Base-by-base conservation (phyloP, 2,797 vertebrate genomes). In the Galago senegalensis region DNA sequence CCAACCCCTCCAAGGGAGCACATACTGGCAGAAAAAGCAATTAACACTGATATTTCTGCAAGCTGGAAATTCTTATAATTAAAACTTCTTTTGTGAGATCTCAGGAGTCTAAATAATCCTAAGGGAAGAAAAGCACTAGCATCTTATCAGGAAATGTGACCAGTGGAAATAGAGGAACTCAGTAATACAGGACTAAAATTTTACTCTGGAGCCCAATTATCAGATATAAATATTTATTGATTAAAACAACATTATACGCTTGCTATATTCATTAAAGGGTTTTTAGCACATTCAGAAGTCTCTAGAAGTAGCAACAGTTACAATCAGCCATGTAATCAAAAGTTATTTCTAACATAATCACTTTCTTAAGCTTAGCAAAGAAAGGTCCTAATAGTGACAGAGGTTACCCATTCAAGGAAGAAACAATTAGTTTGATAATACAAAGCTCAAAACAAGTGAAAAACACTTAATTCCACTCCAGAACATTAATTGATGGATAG, bases 1-100 rank as follows among this genome's bases (percentile, higher is more conserved):
- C 79, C 91, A 84, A 9, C 23, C 77, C 40, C 21, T 23, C 76
- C 67, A 3, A 83, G 67, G 72, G 56, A 91, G 46, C 70, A n/a
- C 56, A 70, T 2, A 7, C 91, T 61, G 56, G 18, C 81, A 95
- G 89, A 46, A 97, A 43, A 29, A 95, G 96, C 87, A 96, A 96
- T 96, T 95, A 96, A 89, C 76, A 13, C 34, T 14, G 89, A 72
- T 89, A 93, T 85, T 96, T 97, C 96, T 92, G 87, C 84, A 80
- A 88, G 81, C 80, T 94, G 77, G 81, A 96, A 93, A 92, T 67
- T 89, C 89, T 94, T 90, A 83, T 97, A 93, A 97, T 97, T 96
- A 97, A 96, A 97, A 93, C 43, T 97, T 88, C 56, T 63, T 93
- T 85, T 61, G 61, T 18, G 79, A 96, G 93, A 75, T 87, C 96